Percentiles rank a stretch among this genome's conserved stretches.
phyloP scores from a whole-genome alignment of 2,888 invertebrate species.

The Diogma glabrata region DNA sequence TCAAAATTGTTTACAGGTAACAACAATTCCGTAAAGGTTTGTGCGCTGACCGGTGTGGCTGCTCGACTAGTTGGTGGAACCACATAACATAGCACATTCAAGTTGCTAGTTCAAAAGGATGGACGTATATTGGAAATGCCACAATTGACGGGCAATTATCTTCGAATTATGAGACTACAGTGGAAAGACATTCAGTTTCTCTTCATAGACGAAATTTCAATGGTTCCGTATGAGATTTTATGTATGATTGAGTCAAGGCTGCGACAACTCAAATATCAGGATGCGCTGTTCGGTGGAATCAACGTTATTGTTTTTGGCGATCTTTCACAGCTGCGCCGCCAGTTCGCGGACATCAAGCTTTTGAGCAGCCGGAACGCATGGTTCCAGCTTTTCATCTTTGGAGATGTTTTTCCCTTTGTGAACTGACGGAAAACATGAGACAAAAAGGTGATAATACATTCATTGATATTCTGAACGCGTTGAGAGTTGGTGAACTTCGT shows the following conservation, averaged over 20 bases:
- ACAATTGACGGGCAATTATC: slow-evolving; percentile 14
- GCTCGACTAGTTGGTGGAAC: slow-evolving; percentile 20
- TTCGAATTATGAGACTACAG: not conserved
- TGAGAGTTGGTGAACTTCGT: no score
- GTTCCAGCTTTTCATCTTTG: not conserved
- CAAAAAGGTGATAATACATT: slow-evolving; percentile 21
- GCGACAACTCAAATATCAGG: not conserved
- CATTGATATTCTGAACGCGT: not conserved
- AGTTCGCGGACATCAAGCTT: no score
- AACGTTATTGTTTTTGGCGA: not conserved
- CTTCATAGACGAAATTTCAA: slow-evolving; percentile 1
- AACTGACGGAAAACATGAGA: slow-evolving; percentile 16
- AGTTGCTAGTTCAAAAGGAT: slow-evolving; percentile 16
- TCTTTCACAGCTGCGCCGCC: no score
- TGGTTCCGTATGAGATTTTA: not conserved
- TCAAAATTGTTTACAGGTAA: no score
- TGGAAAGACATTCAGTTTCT: not conserved
- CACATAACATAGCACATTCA: slow-evolving; percentile 13
- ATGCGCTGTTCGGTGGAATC: not conserved
- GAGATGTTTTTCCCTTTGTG: slow-evolving; percentile 3
- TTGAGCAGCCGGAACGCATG: not conserved
- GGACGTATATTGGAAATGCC: not conserved
- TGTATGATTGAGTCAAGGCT: not conserved
- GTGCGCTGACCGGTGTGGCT: slow-evolving; percentile 27
- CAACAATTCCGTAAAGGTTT: no score